Percentiles rank a stretch among this genome's conserved stretches.
These are phyloP conservation scores for Archocentrus centrarchus DNA, from an alignment of 2,113 vertebrate genomes.

Conservation along the genomic window DNA sequence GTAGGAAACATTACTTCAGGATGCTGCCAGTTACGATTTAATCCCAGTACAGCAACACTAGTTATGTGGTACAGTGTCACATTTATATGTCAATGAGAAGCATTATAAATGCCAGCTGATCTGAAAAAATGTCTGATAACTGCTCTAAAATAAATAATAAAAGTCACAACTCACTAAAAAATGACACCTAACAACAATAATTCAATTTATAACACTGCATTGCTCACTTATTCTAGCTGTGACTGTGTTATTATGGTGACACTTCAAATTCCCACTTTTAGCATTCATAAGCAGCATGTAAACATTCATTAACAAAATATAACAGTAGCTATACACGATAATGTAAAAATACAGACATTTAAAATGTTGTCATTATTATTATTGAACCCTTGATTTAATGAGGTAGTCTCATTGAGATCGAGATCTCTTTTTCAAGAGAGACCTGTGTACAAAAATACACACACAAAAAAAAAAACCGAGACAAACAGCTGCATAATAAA, in stretches of 20 bases:
- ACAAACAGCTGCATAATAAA: neutral
- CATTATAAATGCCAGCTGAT: neutral
- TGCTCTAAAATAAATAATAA: neutral
- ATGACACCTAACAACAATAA: no score
- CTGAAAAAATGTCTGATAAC: neutral
- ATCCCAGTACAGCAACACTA: neutral
- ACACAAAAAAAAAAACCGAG: neutral
- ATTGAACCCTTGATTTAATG: no score
- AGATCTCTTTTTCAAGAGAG: neutral
- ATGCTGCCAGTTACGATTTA: neutral
- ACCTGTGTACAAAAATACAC: neutral
- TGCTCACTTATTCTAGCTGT: no score
- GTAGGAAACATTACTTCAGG: neutral
- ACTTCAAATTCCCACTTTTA: no score
- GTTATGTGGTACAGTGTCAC: fast-evolving
- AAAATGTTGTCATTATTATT: neutral
- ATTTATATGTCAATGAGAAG: neutral
- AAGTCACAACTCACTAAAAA: neutral
- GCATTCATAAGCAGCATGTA: neutral
- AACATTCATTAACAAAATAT: neutral
- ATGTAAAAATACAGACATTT: neutral
- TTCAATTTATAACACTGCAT: no score
- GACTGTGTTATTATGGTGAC: no score
- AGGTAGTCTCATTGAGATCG: neutral
- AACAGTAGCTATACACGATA: neutral